These are phyloP conservation scores for Papilio xuthus DNA, from an alignment of 1,140 invertebrate genomes.

Conservation along the genomic window DNA sequence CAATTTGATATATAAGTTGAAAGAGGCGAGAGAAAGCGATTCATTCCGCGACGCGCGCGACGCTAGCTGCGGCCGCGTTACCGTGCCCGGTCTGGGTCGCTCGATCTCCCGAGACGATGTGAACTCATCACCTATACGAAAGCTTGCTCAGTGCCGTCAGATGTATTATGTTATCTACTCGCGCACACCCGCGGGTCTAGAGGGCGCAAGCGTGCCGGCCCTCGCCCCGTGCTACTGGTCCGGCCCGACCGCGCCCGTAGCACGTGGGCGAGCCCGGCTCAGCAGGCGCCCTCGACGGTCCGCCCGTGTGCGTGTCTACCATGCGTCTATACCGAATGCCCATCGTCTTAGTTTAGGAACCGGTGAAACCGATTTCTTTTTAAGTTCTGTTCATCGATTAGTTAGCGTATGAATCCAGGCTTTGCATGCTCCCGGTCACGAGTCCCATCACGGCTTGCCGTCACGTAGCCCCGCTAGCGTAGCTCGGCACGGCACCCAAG, in stretches of 20 bases:
- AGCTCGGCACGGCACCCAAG: conserved; percentile 78
- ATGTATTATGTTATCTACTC: conserved; percentile 83
- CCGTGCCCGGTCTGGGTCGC: conserved; percentile 65
- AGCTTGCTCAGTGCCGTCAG: conserved; percentile 82
- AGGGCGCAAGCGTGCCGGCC: conserved; percentile 39
- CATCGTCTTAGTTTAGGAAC: conserved; percentile 73
- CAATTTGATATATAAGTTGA: conserved; percentile 90
- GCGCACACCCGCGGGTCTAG: conserved; percentile 63
- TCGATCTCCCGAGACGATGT: conserved; percentile 71
- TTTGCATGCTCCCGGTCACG: conserved; percentile 79
- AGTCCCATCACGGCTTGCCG: conserved; percentile 74
- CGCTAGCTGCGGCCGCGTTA: conserved; percentile 37
- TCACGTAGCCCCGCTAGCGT: conserved; percentile 75
- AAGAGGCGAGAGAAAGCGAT: conserved; percentile 71
- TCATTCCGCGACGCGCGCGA: conserved; percentile 58
- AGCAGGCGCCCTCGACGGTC: conserved; percentile 51
- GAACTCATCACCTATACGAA: conserved; percentile 72
- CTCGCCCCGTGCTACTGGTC: conserved; percentile 51
- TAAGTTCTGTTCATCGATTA: conserved; percentile 79
- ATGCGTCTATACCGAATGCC: conserved; percentile 79
- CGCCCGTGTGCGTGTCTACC: conserved; percentile 74
- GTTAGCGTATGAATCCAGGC: conserved; percentile 77
- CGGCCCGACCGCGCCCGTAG: conserved; percentile 46
- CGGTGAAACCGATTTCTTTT: conserved; percentile 78
- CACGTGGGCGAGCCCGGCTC: conserved; percentile 46